phyloP scores from a whole-genome alignment of 2,797 vertebrate species.

The Anas bernieri region DNA sequence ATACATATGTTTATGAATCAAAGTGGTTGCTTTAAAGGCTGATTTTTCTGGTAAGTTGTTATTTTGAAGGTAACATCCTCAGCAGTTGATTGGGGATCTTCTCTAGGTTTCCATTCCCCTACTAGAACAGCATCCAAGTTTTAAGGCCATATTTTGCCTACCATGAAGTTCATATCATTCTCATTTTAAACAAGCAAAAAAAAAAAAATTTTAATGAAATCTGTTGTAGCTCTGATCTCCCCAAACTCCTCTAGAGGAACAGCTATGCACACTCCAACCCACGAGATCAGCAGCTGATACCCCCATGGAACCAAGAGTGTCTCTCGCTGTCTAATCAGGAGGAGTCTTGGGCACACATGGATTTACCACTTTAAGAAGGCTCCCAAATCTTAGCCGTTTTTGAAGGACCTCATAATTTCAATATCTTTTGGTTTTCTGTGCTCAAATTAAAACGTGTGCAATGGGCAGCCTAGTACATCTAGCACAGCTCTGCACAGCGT shows the following conservation, averaged over 20 bases:
- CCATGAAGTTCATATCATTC: background rate
- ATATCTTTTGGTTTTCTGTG: background rate
- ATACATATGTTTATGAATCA: background rate
- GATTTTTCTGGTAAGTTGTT: background rate
- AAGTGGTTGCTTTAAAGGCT: background rate
- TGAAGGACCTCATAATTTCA: background rate
- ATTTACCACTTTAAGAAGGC: background rate
- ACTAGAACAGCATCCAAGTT: background rate
- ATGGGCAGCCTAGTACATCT: background rate
- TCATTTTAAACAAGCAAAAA: background rate
- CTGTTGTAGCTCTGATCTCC: background rate
- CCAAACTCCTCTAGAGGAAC: background rate
- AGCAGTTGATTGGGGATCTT: background rate
- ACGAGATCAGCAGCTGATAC: background rate
- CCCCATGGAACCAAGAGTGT: background rate
- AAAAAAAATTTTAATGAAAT: background rate
- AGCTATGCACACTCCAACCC: fast-evolving
- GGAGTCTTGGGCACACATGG: background rate
- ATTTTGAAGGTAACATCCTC: background rate
- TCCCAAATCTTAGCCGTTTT: background rate
- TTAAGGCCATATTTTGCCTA: background rate
- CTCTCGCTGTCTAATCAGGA: background rate
- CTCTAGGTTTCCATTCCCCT: background rate
- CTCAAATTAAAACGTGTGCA: background rate
- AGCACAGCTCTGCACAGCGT: background rate